Base-by-base conservation (phyloP, 1,140 invertebrate genomes). In the Caerostris extrusa region DNA sequence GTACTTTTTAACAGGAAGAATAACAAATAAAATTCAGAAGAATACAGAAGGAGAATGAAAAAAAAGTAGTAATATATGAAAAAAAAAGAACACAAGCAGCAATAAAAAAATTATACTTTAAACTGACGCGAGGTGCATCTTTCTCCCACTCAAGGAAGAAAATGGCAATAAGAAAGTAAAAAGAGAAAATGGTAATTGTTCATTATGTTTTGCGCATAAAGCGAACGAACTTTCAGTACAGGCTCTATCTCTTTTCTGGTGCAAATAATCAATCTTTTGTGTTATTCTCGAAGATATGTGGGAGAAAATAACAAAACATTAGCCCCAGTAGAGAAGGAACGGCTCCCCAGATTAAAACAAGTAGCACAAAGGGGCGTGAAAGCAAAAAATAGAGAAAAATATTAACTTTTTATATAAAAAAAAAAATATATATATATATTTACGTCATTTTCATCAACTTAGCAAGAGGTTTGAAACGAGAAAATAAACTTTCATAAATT, bases 241-340 rank as follows among this genome's bases (percentile, higher is more conserved):
- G 19, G 71, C 8, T 58, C 82, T 34, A 34, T 34, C 34, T 34
- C 34, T 34, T 34, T 34, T 87, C 14, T 60, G 55, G 82, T 77
- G 64, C 64, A 87, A 86, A 87, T 93, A 93, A 93, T 93, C 91
- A 93, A 93, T 93, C 91, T 93, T n/a, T 93, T 77, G 83, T n/a
- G 55, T 77, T 93, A 69, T 82, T 93, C 82, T 53, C 53, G 83
- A 77, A 87, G 10, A 83, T 93, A 87, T 93, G 82, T 93, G 91
- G 91, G 67, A 87, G n/a, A n/a, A 87, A 93, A 93, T 93, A 93
- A 93, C 64, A 87, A 87, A 93, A 87, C 82, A 64, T 87, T 83
- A 60, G 12, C 57, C 58, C 17, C 14, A 34, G 81, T 67, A 81
- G 89, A n/a, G 19, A 58, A 60, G 57, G 17, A 5, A n/a, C 6